A percentile compares a stretch with the other conserved stretches of the same genome.
phyloP scores from a whole-genome alignment of 1,140 invertebrate genomes.

The Lordiphosa mommai region DNA sequence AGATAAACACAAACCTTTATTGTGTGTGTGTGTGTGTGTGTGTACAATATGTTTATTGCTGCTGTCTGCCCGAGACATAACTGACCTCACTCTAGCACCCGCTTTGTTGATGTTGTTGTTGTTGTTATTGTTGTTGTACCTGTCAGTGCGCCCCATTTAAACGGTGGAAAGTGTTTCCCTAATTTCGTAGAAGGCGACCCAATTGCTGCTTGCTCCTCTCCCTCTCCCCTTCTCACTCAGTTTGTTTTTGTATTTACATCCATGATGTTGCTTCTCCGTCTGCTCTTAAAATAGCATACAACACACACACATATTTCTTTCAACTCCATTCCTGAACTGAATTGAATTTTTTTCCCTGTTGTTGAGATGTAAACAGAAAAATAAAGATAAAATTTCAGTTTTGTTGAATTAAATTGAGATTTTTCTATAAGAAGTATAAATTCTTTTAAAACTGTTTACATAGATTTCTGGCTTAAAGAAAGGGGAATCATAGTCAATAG shows the following conservation, averaged over 20 bases:
- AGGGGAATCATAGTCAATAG: not conserved
- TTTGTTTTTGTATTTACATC: slow-evolving; percentile 8
- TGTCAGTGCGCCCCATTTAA: slow-evolving; percentile 2
- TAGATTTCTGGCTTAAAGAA: not conserved
- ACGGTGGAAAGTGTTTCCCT: slow-evolving; percentile 17
- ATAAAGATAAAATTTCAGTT: too few relatives aligned
- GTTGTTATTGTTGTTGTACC: slow-evolving; percentile 29
- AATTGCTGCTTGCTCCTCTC: not conserved
- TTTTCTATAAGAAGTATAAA: not conserved
- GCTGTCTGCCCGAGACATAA: slow-evolving; percentile 47
- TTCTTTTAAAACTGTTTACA: not conserved
- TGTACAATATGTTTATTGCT: not conserved
- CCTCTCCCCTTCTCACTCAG: not conserved
- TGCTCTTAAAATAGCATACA: slow-evolving; percentile 24
- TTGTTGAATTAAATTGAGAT: not conserved
- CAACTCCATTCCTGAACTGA: slow-evolving; percentile 40
- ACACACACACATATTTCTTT: slow-evolving; percentile 45
- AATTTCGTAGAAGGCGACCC: slow-evolving; percentile 24
- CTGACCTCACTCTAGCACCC: slow-evolving; percentile 41
- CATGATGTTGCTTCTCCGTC: not conserved
- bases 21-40: slow-evolving; percentile 5
- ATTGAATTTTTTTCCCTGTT: slow-evolving; percentile 6
- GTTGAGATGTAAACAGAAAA: too few relatives aligned
- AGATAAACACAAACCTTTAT: slow-evolving; percentile 12
- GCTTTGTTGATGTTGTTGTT: slow-evolving; percentile 11